These are phyloP conservation scores for Nomada goodeniana DNA, from an alignment of 2,888 invertebrate species.

Conservation along the genomic window DNA sequence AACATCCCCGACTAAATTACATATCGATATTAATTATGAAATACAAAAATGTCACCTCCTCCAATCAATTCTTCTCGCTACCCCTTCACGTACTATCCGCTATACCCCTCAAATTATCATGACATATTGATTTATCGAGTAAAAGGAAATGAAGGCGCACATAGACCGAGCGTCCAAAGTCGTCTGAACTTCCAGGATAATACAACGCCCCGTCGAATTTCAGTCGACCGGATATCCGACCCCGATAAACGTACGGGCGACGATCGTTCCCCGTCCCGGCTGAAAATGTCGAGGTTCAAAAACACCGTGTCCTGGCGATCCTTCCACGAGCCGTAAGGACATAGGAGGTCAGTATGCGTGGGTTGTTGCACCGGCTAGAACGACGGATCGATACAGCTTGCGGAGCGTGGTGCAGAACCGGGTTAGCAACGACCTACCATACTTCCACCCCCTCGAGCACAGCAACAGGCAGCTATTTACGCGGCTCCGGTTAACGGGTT, in stretches of 20 bases:
- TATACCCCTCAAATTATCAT: background rate
- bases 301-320: constrained; percentile 45
- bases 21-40: no score
- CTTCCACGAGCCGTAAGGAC: constrained; percentile 73
- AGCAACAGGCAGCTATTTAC: constrained; percentile 78
- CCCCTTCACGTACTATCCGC: no score
- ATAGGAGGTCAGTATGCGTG: constrained; percentile 79
- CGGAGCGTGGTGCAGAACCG: constrained; percentile 79
- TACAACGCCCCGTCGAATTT: background rate
- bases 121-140: background rate
- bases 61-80: no score
- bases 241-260: background rate
- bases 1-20: no score
- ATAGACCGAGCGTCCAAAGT: no score
- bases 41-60: no score
- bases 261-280: background rate
- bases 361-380: constrained; percentile 82
- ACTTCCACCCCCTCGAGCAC: constrained; percentile 56
- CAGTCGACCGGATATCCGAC: background rate
- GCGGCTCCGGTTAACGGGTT: constrained; percentile 46
- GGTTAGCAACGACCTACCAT: constrained; percentile 71
- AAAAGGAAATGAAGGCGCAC: background rate
- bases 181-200: background rate
- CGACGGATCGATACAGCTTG: constrained; percentile 80
- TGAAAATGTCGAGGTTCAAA: constrained; percentile 47